These are phyloP conservation scores for Pristiophorus japonicus DNA, from an alignment of 2,113 vertebrate genomes.

Conservation along the genomic window DNA sequence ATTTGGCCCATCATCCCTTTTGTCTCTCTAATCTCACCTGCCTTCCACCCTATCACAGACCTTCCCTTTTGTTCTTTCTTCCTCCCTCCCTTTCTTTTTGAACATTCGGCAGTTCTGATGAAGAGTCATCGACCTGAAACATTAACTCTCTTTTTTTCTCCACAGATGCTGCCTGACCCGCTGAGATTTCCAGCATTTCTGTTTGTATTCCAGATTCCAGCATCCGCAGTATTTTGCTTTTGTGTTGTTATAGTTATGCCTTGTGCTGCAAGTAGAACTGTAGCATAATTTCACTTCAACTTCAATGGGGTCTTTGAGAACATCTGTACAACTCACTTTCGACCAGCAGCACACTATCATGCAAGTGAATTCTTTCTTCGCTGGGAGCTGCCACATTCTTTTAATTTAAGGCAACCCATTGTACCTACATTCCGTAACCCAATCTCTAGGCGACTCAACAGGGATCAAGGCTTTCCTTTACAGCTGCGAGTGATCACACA, in stretches of 20 bases:
- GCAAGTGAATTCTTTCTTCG: not conserved
- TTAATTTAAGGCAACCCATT: not conserved
- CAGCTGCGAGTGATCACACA: not conserved
- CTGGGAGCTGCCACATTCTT: not conserved
- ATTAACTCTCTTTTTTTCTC: too few species aligned
- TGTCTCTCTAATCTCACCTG: too few species aligned
- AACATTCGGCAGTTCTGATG: too few species aligned
- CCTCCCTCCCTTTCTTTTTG: too few species aligned
- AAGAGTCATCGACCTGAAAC: too few species aligned
- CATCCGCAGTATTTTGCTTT: too few species aligned
- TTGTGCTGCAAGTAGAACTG: not conserved
- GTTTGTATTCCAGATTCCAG: too few species aligned
- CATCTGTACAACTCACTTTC: not conserved
- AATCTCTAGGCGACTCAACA: not conserved
- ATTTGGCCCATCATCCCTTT: too few species aligned
- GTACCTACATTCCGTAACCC: not conserved
- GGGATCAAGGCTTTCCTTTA: not conserved
- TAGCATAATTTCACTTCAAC: not conserved
- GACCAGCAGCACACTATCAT: not conserved
- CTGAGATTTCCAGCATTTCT: too few species aligned
- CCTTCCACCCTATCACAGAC: too few species aligned
- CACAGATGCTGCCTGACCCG: too few species aligned
- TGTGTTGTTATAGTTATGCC: not conserved
- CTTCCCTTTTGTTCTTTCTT: too few species aligned
- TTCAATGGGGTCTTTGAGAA: not conserved